Evolutionary conservation across 2,113 vertebrate genomes (phyloP).

Genomic region (Trogon melanurus): DNA sequence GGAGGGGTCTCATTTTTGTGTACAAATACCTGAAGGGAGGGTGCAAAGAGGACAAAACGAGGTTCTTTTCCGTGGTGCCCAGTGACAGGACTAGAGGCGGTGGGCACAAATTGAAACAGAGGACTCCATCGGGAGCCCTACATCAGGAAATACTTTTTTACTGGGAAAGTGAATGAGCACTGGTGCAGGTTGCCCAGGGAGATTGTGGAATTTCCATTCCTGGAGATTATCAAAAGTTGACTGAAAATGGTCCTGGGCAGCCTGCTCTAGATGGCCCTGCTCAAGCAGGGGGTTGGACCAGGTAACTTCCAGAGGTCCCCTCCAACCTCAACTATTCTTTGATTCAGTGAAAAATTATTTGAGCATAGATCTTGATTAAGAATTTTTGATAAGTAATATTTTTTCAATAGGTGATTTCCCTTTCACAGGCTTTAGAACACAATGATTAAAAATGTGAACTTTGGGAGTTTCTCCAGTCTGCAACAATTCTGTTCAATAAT

Average conservation of each 20-base stretch:
- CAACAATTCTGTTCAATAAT: not conserved
- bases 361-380: not conserved
- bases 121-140: not conserved
- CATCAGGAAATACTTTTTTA: not conserved
- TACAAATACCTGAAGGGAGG: not conserved
- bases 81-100: not conserved
- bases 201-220: not conserved
- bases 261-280: fast-evolving
- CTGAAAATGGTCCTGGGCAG: not conserved
- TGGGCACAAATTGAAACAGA: not conserved
- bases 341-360: not conserved
- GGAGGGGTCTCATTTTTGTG: not conserved
- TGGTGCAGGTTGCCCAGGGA: not conserved
- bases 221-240: not conserved
- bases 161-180: not conserved
- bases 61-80: not conserved
- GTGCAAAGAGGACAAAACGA: not conserved
- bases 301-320: not conserved
- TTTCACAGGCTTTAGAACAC: not conserved
- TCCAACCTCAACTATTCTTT: not conserved
- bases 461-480: not conserved
- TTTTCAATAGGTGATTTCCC: not conserved
- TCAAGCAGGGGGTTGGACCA: not conserved
- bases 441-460: not conserved
- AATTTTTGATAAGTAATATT: not conserved